Percentiles rank a stretch among this genome's conserved stretches.
phyloP scores from a whole-genome alignment of 2,888 invertebrate genomes.

The Mimumesa dahlbomi region DNA sequence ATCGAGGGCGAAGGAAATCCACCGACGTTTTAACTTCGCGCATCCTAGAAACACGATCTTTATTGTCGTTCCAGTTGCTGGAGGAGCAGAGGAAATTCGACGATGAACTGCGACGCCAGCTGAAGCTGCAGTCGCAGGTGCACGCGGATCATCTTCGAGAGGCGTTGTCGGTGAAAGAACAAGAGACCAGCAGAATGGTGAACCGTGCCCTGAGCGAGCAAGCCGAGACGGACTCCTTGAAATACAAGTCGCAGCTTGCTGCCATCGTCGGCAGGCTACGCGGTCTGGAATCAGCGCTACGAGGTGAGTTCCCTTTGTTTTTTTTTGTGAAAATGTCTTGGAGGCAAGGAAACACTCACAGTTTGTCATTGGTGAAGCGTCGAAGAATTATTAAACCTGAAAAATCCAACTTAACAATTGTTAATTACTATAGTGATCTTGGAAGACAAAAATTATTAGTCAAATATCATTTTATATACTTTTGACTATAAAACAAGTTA shows the following conservation, averaged over 20 bases:
- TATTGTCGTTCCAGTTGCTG: slow-evolving; percentile 83
- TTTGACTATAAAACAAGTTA: no score
- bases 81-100: slow-evolving; percentile 84
- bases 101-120: slow-evolving; percentile 87
- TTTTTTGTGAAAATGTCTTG: no score
- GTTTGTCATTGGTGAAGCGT: no score
- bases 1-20: no score
- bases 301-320: slow-evolving; percentile 81
- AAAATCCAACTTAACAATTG: no score
- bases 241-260: slow-evolving; percentile 87
- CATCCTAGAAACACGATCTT: no score
- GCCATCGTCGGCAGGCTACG: slow-evolving; percentile 87
- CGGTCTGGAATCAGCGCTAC: slow-evolving; percentile 89
- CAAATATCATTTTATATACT: no score
- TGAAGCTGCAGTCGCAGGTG: slow-evolving; percentile 92
- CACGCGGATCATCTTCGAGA: slow-evolving; percentile 91
- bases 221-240: slow-evolving; percentile 85
- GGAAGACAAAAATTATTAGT: not conserved
- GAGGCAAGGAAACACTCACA: no score
- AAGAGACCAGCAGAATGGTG: slow-evolving; percentile 81
- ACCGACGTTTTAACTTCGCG: no score
- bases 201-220: slow-evolving; percentile 85
- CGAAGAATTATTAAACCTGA: no score
- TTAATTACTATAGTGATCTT: no score
- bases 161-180: slow-evolving; percentile 84